Evolutionary conservation across 1,140 invertebrate genomes (phyloP).

Genomic region (Homarus americanus): DNA sequence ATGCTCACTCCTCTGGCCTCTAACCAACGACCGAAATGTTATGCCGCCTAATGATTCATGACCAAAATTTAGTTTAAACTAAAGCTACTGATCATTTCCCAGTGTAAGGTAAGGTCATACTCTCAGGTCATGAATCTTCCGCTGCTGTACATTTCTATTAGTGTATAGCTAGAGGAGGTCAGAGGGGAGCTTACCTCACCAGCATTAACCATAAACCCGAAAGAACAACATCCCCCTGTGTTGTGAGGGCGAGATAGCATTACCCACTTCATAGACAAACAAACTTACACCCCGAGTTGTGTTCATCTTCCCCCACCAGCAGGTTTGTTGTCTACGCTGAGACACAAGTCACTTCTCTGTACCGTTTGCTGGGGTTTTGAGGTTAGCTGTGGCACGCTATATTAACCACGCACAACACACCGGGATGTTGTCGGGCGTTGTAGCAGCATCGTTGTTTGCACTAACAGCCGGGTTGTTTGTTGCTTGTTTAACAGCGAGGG

Average conservation of each 20-base stretch:
- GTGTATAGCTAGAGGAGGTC: not conserved
- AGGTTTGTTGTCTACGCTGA: too few species aligned
- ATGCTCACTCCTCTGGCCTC: not conserved
- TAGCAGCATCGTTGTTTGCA: not conserved
- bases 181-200: constrained; percentile 9
- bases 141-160: not conserved
- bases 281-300: not conserved
- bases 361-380: not conserved
- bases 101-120: too few species aligned
- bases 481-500: constrained; percentile 64
- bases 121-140: not conserved
- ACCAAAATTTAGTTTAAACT: too few species aligned
- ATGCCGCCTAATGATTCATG: not conserved
- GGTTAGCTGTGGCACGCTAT: not conserved
- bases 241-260: not conserved
- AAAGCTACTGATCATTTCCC: too few species aligned
- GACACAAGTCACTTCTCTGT: too few species aligned
- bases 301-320: not conserved
- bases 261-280: not conserved
- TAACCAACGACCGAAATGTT: not conserved
- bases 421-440: not conserved
- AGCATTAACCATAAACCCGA: not conserved
- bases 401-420: not conserved
- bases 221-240: not conserved
- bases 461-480: constrained; percentile 36